These are phyloP conservation scores for Sebastiscus tertius DNA, from an alignment of 2,797 vertebrate genomes.

Conservation along the genomic window DNA sequence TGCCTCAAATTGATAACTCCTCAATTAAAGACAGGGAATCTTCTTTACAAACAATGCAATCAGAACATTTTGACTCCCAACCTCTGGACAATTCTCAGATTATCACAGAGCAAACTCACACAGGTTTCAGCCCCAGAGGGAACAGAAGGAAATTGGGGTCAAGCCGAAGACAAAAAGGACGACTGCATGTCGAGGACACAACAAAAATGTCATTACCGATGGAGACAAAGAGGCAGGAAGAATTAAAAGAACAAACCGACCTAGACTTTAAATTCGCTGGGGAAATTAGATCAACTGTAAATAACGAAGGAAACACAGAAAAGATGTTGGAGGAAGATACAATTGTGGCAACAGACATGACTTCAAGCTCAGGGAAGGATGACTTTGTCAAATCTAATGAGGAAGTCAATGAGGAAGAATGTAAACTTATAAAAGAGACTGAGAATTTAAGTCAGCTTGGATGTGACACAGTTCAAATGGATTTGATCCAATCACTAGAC, in stretches of 20 bases:
- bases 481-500: slow-evolving; percentile 27
- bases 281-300: neutral
- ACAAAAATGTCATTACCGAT: neutral
- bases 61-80: slow-evolving; percentile 23
- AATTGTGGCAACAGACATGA: neutral
- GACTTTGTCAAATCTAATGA: neutral
- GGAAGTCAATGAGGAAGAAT: slow-evolving; percentile 7
- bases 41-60: neutral
- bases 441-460: neutral
- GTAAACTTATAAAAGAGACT: neutral
- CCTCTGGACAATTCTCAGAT: neutral
- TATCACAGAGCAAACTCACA: neutral
- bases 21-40: neutral
- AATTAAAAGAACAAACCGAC: neutral
- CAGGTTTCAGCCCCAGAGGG: neutral
- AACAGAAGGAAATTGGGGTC: slow-evolving; percentile 69
- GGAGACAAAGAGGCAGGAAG: slow-evolving; percentile 1
- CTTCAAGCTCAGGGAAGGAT: slow-evolving; percentile 1
- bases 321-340: neutral
- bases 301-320: neutral
- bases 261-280: neutral
- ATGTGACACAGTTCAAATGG: slow-evolving; percentile 15
- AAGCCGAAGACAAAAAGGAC: slow-evolving; percentile 61
- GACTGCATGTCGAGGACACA: slow-evolving; percentile 10
- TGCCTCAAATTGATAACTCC: neutral